Percentiles rank a stretch among this genome's conserved stretches.
Evolutionary conservation across 2,888 invertebrate species (phyloP).

Genomic region (Thysanoteuthis rhombus): DNA sequence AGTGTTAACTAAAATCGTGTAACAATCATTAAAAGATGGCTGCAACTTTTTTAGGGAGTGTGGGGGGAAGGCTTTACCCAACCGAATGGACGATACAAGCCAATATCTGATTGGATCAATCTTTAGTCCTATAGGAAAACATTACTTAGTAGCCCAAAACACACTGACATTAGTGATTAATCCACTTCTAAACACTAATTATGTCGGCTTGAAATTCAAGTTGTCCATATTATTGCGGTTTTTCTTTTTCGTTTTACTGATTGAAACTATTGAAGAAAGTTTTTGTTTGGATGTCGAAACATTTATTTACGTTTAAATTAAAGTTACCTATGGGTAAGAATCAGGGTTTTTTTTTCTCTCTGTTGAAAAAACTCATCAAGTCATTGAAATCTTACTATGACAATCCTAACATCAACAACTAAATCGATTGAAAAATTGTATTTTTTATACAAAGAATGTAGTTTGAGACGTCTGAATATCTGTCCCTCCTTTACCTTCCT

Average conservation of each 20-base stretch:
- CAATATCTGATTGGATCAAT: neutral
- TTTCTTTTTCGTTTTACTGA: neutral
- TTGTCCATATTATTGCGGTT: neutral
- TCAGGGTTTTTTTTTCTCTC: too few species aligned
- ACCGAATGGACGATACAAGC: neutral
- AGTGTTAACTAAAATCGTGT: neutral
- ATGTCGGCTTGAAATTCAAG: neutral
- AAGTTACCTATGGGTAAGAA: too few species aligned
- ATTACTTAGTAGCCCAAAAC: neutral
- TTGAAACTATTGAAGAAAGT: too few species aligned
- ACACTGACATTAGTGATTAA: conserved; percentile 12
- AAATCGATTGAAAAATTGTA: too few species aligned
- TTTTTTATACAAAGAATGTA: too few species aligned
- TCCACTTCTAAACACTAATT: neutral
- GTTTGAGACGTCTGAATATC: too few species aligned
- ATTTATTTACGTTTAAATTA: too few species aligned
- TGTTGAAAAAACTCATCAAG: too few species aligned
- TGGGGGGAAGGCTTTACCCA: neutral
- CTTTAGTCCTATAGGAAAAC: neutral
- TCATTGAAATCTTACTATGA: too few species aligned
- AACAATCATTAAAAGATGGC: neutral
- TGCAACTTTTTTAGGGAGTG: neutral
- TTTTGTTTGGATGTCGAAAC: too few species aligned
- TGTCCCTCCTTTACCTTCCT: too few species aligned
- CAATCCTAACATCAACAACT: too few species aligned